phyloP scores from a whole-genome alignment of 1,140 invertebrate species.

The Dreissena rostriformis region DNA sequence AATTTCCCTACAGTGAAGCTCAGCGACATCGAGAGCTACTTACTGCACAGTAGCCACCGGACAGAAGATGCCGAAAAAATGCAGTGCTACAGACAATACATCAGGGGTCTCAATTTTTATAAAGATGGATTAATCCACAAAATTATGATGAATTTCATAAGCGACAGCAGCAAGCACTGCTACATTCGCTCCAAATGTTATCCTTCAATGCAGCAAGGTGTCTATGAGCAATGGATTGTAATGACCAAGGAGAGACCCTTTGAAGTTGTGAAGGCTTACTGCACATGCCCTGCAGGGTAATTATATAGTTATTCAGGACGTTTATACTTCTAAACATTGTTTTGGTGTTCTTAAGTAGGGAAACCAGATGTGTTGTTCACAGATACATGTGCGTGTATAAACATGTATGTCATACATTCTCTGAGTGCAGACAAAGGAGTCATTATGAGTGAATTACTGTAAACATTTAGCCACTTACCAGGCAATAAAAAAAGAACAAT shows the following conservation, averaged over 20 bases:
- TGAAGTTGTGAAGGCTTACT: constrained; percentile 25
- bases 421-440: too few relatives aligned
- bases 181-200: constrained; percentile 57
- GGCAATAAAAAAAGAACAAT: too few relatives aligned
- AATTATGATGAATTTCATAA: constrained; percentile 45
- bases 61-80: constrained; percentile 18
- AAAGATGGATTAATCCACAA: constrained; percentile 57
- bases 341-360: too few relatives aligned
- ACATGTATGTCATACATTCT: too few relatives aligned
- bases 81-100: constrained; percentile 54
- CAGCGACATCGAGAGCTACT: constrained; percentile 44
- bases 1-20: too few relatives aligned
- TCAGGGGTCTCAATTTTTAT: constrained; percentile 52
- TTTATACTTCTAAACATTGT: too few relatives aligned
- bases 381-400: too few relatives aligned
- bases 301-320: too few relatives aligned
- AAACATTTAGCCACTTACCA: too few relatives aligned
- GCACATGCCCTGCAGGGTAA: constrained; percentile 53
- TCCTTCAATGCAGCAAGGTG: constrained; percentile 48
- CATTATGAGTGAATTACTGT: too few relatives aligned
- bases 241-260: constrained; percentile 39
- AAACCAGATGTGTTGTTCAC: too few relatives aligned
- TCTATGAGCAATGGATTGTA: constrained; percentile 43
- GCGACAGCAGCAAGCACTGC: constrained; percentile 13
- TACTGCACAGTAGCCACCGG: constrained; percentile 43